A percentile compares a stretch with the other conserved stretches of the same genome.
These are phyloP conservation scores for Psilopogon haemacephalus DNA, from an alignment of 2,113 vertebrate genomes.

Conservation along the genomic window DNA sequence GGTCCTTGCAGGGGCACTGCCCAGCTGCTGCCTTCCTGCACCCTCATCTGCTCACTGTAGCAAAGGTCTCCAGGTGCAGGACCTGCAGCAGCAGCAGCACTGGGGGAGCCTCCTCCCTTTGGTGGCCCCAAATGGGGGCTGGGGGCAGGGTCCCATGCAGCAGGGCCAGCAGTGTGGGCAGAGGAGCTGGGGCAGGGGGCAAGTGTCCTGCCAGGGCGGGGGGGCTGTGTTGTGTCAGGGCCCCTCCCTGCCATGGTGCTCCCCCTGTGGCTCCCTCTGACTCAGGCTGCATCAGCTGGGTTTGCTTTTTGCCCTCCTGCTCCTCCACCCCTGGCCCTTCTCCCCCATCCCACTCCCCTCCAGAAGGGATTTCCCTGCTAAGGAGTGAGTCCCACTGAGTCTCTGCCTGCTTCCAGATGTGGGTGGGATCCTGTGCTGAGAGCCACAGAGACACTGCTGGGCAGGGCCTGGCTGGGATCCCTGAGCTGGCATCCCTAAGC, in stretches of 20 bases:
- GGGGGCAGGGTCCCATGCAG: no score
- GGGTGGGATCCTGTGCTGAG: neutral
- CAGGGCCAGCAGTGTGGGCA: no score
- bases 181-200: no score
- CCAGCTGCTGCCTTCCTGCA: accelerated
- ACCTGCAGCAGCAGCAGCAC: neutral
- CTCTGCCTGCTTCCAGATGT: conserved; percentile 50
- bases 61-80: neutral
- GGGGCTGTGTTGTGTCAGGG: no score
- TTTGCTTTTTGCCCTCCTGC: neutral
- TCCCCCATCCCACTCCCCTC: accelerated
- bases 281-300: neutral
- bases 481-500: neutral
- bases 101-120: neutral
- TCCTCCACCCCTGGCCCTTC: neutral
- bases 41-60: neutral
- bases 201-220: no score
- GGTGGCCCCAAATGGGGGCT: no score
- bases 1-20: accelerated
- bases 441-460: neutral
- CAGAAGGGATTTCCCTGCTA: accelerated
- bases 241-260: neutral
- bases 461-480: neutral
- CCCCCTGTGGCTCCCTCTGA: neutral
- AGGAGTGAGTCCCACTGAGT: neutral